These are phyloP conservation scores for Macrophya annulata DNA, from an alignment of 2,888 invertebrate genomes.

Conservation along the genomic window DNA sequence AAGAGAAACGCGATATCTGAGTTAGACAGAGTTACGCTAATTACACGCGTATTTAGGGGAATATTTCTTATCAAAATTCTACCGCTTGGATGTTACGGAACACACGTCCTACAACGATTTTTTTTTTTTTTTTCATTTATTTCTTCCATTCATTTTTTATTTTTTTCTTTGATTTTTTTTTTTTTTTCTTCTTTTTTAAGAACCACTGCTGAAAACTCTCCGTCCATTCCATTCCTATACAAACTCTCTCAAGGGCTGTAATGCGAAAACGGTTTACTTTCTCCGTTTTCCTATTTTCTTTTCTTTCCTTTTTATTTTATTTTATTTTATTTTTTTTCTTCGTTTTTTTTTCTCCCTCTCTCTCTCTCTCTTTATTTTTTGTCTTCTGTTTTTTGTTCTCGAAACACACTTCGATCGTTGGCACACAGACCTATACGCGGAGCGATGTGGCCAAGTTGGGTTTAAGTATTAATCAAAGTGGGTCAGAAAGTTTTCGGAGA, in stretches of 20 bases:
- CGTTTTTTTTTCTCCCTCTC: neutral
- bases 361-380: neutral
- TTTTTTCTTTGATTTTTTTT: neutral
- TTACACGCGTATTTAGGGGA: conserved; percentile 15
- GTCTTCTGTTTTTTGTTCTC: neutral
- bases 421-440: neutral
- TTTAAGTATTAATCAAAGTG: conserved; percentile 44
- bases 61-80: neutral
- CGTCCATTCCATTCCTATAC: conserved; percentile 19
- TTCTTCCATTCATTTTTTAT: neutral
- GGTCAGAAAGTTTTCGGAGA: conserved; percentile 16
- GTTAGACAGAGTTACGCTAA: conserved; percentile 40
- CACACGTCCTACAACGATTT: neutral
- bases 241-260: conserved; percentile 33
- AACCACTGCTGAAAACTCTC: conserved; percentile 23
- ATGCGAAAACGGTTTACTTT: conserved; percentile 43
- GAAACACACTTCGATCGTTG: conserved; percentile 21
- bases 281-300: neutral
- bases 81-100: neutral
- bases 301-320: neutral
- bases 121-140: neutral
- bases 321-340: neutral
- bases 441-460: conserved; percentile 7
- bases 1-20: conserved; percentile 14
- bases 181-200: neutral